Evolutionary conservation across 2,888 invertebrate genomes (phyloP).

Genomic region (Netelia inedita): DNA sequence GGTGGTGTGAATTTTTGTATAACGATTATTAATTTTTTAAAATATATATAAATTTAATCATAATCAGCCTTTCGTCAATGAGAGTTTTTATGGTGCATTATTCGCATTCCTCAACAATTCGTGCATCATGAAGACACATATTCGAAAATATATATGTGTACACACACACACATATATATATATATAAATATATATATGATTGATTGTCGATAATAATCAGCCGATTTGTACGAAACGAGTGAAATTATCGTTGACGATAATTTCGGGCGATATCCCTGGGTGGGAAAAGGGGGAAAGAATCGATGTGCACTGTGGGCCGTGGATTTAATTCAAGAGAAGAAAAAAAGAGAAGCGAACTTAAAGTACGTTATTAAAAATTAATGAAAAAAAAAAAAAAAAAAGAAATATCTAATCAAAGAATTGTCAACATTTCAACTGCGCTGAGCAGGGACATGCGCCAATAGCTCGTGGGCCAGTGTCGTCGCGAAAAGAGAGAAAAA

Average conservation of each 20-base stretch:
- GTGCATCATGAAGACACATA: slow-evolving; percentile 36
- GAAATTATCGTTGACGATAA: not conserved
- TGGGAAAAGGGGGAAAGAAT: not conserved
- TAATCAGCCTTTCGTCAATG: slow-evolving; percentile 34
- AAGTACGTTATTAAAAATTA: slow-evolving; percentile 5
- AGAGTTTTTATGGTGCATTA: slow-evolving; percentile 61
- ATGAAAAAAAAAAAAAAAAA: slow-evolving; percentile 9
- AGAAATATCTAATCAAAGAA: not conserved
- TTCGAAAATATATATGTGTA: not conserved
- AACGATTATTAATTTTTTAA: too few species aligned
- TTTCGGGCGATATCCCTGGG: not conserved
- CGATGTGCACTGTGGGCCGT: slow-evolving; percentile 14
- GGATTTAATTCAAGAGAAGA: not conserved
- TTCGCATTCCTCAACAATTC: slow-evolving; percentile 52
- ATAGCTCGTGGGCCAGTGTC: slow-evolving; percentile 11
- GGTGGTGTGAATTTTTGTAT: not conserved
- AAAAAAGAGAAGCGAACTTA: not conserved
- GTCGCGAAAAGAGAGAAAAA: not conserved
- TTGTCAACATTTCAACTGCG: not conserved
- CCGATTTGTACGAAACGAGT: not conserved
- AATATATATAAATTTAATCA: too few species aligned
- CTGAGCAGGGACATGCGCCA: slow-evolving; percentile 39
- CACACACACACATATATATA: too few species aligned
- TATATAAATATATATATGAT: not conserved
- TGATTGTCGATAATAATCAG: slow-evolving; percentile 26